Base-by-base conservation (phyloP, 2,888 invertebrate species). In the Marronus borbonicus region DNA sequence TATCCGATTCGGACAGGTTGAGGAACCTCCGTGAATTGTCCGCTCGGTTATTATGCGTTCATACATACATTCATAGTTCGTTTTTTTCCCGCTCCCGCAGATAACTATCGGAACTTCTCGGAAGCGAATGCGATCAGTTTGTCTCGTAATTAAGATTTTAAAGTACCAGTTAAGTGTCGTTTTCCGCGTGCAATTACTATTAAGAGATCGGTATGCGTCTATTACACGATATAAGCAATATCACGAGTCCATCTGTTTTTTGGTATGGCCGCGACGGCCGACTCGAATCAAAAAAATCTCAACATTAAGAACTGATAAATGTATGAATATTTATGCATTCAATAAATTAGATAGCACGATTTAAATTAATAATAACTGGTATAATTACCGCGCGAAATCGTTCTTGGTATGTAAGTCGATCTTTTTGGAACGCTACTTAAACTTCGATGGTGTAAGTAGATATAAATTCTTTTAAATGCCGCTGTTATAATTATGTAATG, bases 61-160 rank as follows among this genome's bases (percentile, higher is more conserved):
- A 36, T 5, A 17, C 10, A 50, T n/a, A 24, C 24, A 52, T 31
- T 24, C 55, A 31, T 55, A 8, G 52, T 12, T 55, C 31, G 4
- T n/a, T 70, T 55, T 70, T 55, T 44, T 55, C 39, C 7, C 44
- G 44, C 5, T 74, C 58, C 5, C 20, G 12, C n/a, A 58, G 72
- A 60, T 72, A 24, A 62, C 58, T 36, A 74, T 74, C 60, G 60
- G 14, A 60, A 24, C 28, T 74, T 74, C 72, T 74, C 44, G 20
- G 72, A 70, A 62, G 60, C 60, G 39, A 24, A 50, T 2, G 28
- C 20, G 28, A 74, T 74, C 55, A 24, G 24, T 74, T 55, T 60
- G 17, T 60, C 60, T 39, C 28, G 62, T 76, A 78, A 78, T 78
- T 78, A 78, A 78, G 78, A 78, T 78, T 78, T 78, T 78, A 78